Conservation (phyloP, 1,140 invertebrate genomes). For the Ceratina calcarata region DNA sequence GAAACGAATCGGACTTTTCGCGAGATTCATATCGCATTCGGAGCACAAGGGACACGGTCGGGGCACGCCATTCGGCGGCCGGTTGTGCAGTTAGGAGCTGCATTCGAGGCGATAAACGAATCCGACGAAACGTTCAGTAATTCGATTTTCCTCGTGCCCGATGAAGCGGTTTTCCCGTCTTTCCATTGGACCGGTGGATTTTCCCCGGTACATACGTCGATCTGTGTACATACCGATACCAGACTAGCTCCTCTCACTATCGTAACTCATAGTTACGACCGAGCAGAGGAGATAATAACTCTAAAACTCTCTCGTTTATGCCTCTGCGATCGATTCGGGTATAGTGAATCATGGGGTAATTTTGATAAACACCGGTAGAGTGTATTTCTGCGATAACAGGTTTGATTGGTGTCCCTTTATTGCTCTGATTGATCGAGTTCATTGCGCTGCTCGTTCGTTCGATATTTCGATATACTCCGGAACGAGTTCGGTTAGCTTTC, state of each 20-base stretch:
- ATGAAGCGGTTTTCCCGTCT: constrained; percentile 47
- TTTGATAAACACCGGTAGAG: constrained; percentile 43
- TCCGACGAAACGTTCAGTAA: constrained; percentile 40
- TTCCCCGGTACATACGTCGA: constrained; percentile 8
- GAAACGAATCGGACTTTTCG: background rate
- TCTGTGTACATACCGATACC: constrained; percentile 31
- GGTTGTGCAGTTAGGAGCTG: constrained; percentile 12
- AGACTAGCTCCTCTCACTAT: background rate
- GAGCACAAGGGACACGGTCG: constrained; percentile 2
- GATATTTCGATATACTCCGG: background rate
- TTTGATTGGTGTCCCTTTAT: constrained; percentile 32
- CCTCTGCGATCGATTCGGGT: constrained; percentile 28
- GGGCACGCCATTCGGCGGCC: background rate
- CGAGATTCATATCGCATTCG: constrained; percentile 17
- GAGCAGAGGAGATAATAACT: constrained; percentile 44
- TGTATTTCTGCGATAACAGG: constrained; percentile 31
- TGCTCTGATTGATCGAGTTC: constrained; percentile 18
- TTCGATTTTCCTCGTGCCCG: constrained; percentile 53
- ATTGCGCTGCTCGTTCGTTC: background rate
- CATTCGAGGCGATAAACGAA: constrained; percentile 35
- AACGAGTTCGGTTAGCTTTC: no score
- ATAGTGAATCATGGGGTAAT: constrained; percentile 35
- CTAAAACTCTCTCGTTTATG: constrained; percentile 37
- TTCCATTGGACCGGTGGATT: constrained; percentile 24
- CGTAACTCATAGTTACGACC: constrained; percentile 42